Evolutionary conservation across 2,888 invertebrate species (phyloP).

Genomic region (Epirrhoe tristata): DNA sequence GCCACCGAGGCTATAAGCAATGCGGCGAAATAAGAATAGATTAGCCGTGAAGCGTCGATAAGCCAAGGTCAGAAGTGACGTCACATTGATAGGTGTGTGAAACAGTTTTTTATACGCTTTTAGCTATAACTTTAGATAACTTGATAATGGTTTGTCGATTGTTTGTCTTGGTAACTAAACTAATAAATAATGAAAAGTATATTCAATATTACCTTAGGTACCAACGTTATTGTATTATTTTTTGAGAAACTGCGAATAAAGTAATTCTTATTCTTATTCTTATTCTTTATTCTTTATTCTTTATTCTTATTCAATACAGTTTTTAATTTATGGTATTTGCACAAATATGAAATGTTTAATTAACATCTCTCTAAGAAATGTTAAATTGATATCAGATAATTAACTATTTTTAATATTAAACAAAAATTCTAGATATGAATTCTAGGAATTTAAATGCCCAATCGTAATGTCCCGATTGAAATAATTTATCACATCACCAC

Average conservation of each 20-base stretch:
- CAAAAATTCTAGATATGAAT: background rate
- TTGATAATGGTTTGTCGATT: background rate
- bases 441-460: background rate
- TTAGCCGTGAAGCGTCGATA: background rate
- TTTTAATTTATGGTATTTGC: too few species aligned
- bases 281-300: too few species aligned
- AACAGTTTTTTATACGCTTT: conserved; percentile 10
- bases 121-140: background rate
- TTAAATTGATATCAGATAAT: background rate
- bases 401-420: background rate
- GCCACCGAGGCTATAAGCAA: conserved; percentile 51
- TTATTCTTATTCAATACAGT: too few species aligned
- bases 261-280: too few species aligned
- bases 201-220: too few species aligned
- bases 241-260: too few species aligned
- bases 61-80: conserved; percentile 27
- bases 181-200: too few species aligned
- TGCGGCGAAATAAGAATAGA: background rate
- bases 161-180: background rate
- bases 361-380: too few species aligned
- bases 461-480: background rate
- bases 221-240: too few species aligned
- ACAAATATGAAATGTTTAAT: too few species aligned
- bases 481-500: conserved; percentile 5
- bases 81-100: conserved; percentile 11